Conservation (phyloP, 1,140 invertebrate species). For the Diachasmimorpha longicaudata region DNA sequence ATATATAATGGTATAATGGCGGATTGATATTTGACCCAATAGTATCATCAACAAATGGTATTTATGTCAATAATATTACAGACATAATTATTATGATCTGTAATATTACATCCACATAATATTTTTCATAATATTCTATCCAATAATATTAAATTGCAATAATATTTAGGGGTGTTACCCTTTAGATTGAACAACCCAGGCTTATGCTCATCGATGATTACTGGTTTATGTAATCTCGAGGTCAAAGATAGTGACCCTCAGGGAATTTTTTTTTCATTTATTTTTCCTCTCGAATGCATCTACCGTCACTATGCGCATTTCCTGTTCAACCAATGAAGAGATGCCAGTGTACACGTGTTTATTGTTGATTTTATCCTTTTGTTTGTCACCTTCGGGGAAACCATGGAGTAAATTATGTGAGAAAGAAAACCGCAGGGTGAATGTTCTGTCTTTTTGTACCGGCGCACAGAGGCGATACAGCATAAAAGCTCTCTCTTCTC, state of each 20-base stretch:
- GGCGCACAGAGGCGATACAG: background rate
- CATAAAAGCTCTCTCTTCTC: background rate
- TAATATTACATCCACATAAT: too few species aligned
- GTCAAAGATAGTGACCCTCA: conserved; percentile 19
- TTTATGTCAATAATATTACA: too few species aligned
- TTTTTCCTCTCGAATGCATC: background rate
- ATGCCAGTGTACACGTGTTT: background rate
- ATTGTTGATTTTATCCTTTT: conserved; percentile 1
- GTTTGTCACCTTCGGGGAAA: background rate
- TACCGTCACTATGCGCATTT: background rate
- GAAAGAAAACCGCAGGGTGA: background rate
- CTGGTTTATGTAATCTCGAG: conserved; percentile 15
- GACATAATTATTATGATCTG: too few species aligned
- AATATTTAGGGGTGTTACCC: too few species aligned
- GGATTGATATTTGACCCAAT: too few species aligned
- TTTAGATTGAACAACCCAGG: too few species aligned
- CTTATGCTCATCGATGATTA: conserved; percentile 11
- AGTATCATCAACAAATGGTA: too few species aligned
- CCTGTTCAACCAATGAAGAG: background rate
- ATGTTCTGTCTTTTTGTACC: background rate
- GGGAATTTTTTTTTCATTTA: conserved; percentile 3
- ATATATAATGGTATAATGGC: too few species aligned
- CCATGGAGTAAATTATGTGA: background rate
- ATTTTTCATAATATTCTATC: too few species aligned
- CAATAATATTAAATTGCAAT: too few species aligned